Conservation (phyloP, 2,888 invertebrate genomes). For the Machimus rusticus region DNA sequence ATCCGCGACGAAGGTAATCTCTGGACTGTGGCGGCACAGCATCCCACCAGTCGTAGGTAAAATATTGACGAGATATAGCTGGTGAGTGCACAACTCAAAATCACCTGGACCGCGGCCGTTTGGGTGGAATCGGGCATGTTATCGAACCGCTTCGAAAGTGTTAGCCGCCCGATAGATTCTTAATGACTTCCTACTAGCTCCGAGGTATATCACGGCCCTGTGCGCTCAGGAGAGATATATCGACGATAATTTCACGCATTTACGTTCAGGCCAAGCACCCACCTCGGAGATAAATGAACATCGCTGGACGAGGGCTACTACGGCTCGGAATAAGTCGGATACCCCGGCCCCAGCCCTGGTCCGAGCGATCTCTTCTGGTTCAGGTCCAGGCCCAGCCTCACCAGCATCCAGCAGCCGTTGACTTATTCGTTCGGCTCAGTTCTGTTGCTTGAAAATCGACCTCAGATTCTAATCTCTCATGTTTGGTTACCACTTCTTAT, state of each 20-base stretch:
- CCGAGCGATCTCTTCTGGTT: neutral
- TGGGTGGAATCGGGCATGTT: conserved; percentile 4
- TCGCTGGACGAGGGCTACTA: neutral
- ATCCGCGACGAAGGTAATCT: neutral
- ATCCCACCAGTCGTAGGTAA: conserved; percentile 9
- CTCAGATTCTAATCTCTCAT: conserved; percentile 35
- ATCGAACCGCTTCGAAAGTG: conserved; percentile 17
- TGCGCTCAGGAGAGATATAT: conserved; percentile 31
- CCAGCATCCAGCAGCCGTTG: neutral
- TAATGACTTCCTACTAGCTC: conserved; percentile 32
- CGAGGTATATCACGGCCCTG: neutral
- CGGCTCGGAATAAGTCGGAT: neutral
- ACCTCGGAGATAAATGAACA: conserved; percentile 22
- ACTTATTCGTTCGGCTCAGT: neutral
- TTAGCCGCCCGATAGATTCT: conserved; percentile 26
- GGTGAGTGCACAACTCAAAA: neutral
- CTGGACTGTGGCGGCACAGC: neutral
- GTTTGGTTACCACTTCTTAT: conserved; percentile 39
- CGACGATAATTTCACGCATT: conserved; percentile 46
- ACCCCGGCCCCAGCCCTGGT: neutral
- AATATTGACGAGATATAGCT: neutral
- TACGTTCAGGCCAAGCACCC: conserved; percentile 34
- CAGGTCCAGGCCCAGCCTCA: neutral
- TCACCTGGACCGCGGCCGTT: neutral
- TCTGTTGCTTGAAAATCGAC: conserved; percentile 33